Evolutionary conservation across 2,888 invertebrate species (phyloP).

Genomic region (Aproaerema taeniolella): DNA sequence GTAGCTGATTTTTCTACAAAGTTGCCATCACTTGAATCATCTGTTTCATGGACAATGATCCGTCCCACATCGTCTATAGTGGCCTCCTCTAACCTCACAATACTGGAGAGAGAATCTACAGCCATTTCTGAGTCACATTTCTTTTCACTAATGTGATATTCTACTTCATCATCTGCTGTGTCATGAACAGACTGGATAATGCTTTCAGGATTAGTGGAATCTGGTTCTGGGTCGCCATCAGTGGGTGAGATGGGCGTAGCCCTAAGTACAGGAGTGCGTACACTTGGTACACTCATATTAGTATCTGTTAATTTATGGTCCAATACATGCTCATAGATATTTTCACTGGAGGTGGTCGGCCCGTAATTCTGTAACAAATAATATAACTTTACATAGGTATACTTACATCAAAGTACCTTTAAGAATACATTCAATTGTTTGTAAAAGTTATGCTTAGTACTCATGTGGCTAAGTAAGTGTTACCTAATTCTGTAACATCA

Average conservation of each 20-base stretch:
- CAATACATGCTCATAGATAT: slow-evolving; percentile 63
- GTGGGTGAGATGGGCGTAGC: slow-evolving; percentile 56
- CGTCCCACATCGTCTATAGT: slow-evolving; percentile 54
- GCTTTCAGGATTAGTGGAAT: slow-evolving; percentile 67
- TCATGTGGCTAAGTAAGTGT: no score
- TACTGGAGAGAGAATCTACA: slow-evolving; percentile 58
- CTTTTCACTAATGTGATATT: slow-evolving; percentile 61
- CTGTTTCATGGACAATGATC: slow-evolving; percentile 59
- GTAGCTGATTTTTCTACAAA: slow-evolving; percentile 61
- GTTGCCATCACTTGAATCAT: slow-evolving; percentile 57
- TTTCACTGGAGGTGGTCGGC: slow-evolving; percentile 75
- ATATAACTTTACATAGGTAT: no score
- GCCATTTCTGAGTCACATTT: slow-evolving; percentile 58
- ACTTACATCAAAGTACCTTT: no score
- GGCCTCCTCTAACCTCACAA: slow-evolving; percentile 63
- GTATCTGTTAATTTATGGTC: slow-evolving; percentile 65
- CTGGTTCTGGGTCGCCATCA: slow-evolving; percentile 63
- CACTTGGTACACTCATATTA: slow-evolving; percentile 64
- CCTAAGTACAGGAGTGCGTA: slow-evolving; percentile 65
- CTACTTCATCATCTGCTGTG: slow-evolving; percentile 59
- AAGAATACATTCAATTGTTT: slow-evolving; percentile 13
- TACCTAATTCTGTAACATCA: no score
- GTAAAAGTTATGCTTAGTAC: slow-evolving; percentile 13
- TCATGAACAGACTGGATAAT: slow-evolving; percentile 57
- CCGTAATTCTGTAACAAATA: slow-evolving; percentile 70